Base-by-base conservation (phyloP, 2,888 invertebrate species). In the Clunio marinus region DNA sequence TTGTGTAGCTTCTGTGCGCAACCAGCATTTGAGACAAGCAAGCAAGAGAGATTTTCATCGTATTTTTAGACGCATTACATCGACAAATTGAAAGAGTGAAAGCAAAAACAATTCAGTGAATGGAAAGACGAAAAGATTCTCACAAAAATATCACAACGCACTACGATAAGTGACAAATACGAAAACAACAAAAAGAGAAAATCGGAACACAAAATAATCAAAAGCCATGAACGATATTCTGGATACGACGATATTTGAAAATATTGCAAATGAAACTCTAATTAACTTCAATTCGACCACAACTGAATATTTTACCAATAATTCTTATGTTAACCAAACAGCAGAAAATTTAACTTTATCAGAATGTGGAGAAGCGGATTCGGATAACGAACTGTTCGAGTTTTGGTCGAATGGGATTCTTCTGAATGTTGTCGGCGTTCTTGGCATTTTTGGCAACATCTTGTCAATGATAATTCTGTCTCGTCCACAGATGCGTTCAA, bases 401-500 rank as follows among this genome's bases (percentile, higher is more conserved):
- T 93, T 93, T 81, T 83, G 92, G 77, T 84, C 89, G 71, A 89
- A 89, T 78, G 93, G 93, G 70, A 82, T 94, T 71, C 81, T 93
- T 72, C 82, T 93, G 69, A 93, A 92, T 78, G 78, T 86, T 59
- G 86, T 95, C 73, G 91, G 91, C 69, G 78, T 89, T 25, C 87
- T 89, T 74, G 96, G 96, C 4, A 85, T 96, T 70, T 83, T 93
- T 55, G 96, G 96, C 71, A 96, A 96, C 80, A 84, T 91, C 69
- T 88, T 96, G 69, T 88, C 95, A 45, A 91, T 93, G 83, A 87
- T 95, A 70, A 94, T 96, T 73, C 82, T 96, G 65, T 91, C 93
- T 69, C 85, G 94, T 68, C 94, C 95, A 24, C 91, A 96, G 79
- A 96, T 97, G 96, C 87, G 92, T 74, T 94, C 94, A 70, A 95